phyloP scores from a whole-genome alignment of 2,797 vertebrate genomes.

The Remorina albescens region DNA sequence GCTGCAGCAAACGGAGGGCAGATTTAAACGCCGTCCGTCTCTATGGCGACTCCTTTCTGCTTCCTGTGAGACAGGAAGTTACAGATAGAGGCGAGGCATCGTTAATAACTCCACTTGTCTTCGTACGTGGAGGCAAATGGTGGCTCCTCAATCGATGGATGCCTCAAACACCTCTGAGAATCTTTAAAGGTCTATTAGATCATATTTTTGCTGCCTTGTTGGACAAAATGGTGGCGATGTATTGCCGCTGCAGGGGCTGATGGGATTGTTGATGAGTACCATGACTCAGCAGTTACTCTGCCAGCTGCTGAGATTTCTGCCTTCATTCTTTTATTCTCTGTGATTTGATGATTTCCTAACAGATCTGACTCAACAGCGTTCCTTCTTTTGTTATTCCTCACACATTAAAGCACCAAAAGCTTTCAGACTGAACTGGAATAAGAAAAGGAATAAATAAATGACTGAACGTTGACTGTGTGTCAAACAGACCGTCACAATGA shows the following conservation, averaged over 20 bases:
- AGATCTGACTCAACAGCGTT: too few species aligned
- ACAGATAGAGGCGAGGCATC: slow-evolving; percentile 11
- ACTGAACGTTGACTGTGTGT: too few species aligned
- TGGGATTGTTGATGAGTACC: slow-evolving; percentile 46
- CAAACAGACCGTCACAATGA: too few species aligned
- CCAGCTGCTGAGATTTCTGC: too few species aligned
- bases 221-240: slow-evolving; percentile 34
- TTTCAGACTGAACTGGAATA: too few species aligned
- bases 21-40: too few species aligned
- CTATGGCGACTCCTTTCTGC: not conserved
- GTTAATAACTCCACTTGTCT: slow-evolving; percentile 6
- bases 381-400: too few species aligned
- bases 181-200: slow-evolving; percentile 60
- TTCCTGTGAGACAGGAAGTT: slow-evolving; percentile 18
- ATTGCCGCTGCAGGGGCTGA: slow-evolving; percentile 37
- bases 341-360: slow-evolving; percentile 13
- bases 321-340: slow-evolving; percentile 11
- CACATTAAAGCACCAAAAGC: too few species aligned
- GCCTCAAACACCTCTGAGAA: slow-evolving; percentile 36
- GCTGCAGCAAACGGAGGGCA: slow-evolving; percentile 45
- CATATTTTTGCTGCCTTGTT: slow-evolving; percentile 37
- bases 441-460: too few species aligned
- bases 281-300: slow-evolving; percentile 60
- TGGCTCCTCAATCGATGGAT: slow-evolving; percentile 24
- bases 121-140: not conserved